These are phyloP conservation scores for Orbicella faveolata DNA, from an alignment of 64 coral and sea anemone species.

Conservation along the genomic window DNA sequence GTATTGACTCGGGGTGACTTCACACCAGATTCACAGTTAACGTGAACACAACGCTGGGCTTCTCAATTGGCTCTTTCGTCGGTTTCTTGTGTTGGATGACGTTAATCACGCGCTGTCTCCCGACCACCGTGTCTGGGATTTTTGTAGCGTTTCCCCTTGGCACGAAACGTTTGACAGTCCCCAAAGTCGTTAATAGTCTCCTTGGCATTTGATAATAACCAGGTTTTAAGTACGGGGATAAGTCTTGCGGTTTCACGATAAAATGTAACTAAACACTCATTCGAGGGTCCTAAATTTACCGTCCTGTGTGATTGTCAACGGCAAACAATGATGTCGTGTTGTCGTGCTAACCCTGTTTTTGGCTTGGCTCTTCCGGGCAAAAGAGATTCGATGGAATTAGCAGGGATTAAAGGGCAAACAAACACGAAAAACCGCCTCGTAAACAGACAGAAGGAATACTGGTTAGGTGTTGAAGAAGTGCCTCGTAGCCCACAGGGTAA, in stretches of 20 bases:
- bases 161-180: not conserved
- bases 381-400: not conserved
- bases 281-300: not conserved
- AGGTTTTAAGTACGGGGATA: not conserved
- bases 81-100: not conserved
- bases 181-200: not conserved
- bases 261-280: constrained; percentile 15
- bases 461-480: not conserved
- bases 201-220: constrained; percentile 5
- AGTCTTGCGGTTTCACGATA: not conserved
- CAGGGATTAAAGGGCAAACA: not conserved
- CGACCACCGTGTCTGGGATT: not conserved
- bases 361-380: constrained; percentile 21
- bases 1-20: not conserved
- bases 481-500: not conserved
- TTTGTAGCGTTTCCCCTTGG: not conserved
- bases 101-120: not conserved
- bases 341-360: not conserved
- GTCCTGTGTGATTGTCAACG: not conserved
- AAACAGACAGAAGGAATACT: not conserved
- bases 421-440: not conserved
- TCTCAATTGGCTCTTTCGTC: not conserved
- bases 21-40: too few species aligned
- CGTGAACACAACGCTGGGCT: not conserved
- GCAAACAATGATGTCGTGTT: not conserved